A percentile compares a stretch with the other conserved stretches of the same genome.
These are phyloP conservation scores for Crematogaster levior DNA, from an alignment of 2,888 invertebrate species.

Conservation along the genomic window DNA sequence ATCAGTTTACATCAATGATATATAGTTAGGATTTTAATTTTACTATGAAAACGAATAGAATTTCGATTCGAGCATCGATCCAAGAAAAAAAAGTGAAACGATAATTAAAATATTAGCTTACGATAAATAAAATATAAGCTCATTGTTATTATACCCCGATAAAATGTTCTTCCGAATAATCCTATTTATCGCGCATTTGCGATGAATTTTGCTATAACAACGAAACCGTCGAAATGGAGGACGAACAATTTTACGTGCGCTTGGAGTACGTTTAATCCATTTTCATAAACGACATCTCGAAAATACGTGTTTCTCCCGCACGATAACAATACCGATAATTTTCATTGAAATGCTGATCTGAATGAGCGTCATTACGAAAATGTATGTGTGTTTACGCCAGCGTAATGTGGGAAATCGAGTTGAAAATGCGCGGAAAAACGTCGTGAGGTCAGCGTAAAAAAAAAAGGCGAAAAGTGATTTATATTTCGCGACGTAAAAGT, in stretches of 20 bases:
- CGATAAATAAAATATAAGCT: neutral
- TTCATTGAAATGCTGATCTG: constrained; percentile 72
- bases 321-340: constrained; percentile 75
- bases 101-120: neutral
- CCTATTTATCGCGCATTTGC: constrained; percentile 14
- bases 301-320: constrained; percentile 55
- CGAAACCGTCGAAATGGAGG: constrained; percentile 19
- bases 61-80: neutral
- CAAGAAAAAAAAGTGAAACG: neutral
- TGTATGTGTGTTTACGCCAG: constrained; percentile 35
- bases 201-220: neutral
- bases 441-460: constrained; percentile 14
- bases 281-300: constrained; percentile 65
- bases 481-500: neutral
- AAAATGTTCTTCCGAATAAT: constrained; percentile 26
- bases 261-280: constrained; percentile 67
- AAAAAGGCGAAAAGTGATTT: constrained; percentile 13
- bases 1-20: neutral
- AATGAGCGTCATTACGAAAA: constrained; percentile 67
- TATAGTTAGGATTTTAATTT: neutral
- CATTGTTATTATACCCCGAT: constrained; percentile 4
- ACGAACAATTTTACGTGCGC: constrained; percentile 54
- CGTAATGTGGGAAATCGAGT: constrained; percentile 61
- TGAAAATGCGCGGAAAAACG: constrained; percentile 56
- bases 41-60: neutral